A percentile compares a stretch with the other conserved stretches of the same genome.
Evolutionary conservation across 2,113 vertebrate genomes (phyloP).

Genomic region (Microcebus griseorufus): DNA sequence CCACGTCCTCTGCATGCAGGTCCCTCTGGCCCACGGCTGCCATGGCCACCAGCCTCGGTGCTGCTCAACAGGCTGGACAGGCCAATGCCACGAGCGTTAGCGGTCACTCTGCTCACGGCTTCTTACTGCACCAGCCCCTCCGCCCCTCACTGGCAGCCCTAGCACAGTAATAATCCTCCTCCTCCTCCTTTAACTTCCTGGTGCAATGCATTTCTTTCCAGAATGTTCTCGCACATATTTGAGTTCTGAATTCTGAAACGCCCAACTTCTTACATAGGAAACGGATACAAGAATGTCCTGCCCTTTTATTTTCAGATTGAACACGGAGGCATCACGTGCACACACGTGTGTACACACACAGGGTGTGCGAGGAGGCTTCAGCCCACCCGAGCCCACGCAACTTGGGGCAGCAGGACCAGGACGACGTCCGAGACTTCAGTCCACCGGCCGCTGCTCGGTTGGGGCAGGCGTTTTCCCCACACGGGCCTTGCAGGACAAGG

Average conservation of each 20-base stretch:
- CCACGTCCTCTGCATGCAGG: neutral
- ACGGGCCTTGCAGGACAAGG: no score
- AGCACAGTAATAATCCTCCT: neutral
- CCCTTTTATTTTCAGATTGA: neutral
- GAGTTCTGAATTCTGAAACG: neutral
- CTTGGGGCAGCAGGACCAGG: neutral
- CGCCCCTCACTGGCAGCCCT: neutral
- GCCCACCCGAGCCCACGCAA: neutral
- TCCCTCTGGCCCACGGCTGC: neutral
- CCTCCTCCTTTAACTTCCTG: neutral
- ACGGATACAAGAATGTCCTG: no score
- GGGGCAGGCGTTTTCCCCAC: neutral
- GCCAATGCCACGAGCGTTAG: no score
- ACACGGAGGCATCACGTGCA: rapidly evolving
- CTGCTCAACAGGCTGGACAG: neutral
- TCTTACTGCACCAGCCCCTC: no score
- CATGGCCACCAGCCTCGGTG: neutral
- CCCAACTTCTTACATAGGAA: neutral
- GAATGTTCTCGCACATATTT: neutral
- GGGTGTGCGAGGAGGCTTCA: neutral
- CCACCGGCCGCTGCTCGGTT: neutral
- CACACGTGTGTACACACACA: neutral
- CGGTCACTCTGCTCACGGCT: neutral
- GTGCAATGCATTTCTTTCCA: neutral
- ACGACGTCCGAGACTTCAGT: rapidly evolving